Evolutionary conservation across 2,113 vertebrate species (phyloP).

Genomic region (Hystrix cristata): DNA sequence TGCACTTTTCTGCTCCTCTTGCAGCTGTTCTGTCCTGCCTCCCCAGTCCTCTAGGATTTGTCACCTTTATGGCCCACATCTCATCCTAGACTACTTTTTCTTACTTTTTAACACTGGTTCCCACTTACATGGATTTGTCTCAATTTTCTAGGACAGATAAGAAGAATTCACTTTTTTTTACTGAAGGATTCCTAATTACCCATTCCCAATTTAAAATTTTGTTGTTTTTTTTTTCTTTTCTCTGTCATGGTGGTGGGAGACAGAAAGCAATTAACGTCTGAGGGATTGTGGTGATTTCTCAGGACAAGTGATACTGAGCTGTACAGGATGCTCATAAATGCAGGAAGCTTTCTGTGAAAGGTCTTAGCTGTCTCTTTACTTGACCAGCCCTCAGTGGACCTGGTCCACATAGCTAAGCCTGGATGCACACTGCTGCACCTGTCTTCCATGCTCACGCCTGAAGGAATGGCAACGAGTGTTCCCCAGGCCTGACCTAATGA

Average conservation of each 20-base stretch:
- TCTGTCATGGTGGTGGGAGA: neutral
- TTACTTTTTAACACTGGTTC: neutral
- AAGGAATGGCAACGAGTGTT: neutral
- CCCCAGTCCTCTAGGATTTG: neutral
- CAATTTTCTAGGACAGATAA: neutral
- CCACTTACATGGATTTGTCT: neutral
- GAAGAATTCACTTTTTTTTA: neutral
- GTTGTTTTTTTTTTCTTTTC: neutral
- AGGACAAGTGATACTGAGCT: neutral
- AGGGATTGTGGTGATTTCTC: neutral
- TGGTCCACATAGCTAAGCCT: neutral
- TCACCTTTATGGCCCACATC: neutral
- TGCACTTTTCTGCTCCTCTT: neutral
- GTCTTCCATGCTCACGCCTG: neutral
- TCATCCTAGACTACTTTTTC: neutral
- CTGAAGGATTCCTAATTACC: neutral
- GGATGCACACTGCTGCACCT: too few relatives aligned
- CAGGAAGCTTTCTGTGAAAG: neutral
- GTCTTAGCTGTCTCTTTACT: neutral
- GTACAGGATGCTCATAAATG: neutral
- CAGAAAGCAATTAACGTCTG: neutral
- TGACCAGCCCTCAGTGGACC: neutral
- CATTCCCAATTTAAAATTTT: neutral
- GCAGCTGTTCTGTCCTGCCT: neutral
- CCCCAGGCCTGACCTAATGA: neutral